Conservation (phyloP, 1,140 invertebrate species). For the Lepidurus arcticus region DNA sequence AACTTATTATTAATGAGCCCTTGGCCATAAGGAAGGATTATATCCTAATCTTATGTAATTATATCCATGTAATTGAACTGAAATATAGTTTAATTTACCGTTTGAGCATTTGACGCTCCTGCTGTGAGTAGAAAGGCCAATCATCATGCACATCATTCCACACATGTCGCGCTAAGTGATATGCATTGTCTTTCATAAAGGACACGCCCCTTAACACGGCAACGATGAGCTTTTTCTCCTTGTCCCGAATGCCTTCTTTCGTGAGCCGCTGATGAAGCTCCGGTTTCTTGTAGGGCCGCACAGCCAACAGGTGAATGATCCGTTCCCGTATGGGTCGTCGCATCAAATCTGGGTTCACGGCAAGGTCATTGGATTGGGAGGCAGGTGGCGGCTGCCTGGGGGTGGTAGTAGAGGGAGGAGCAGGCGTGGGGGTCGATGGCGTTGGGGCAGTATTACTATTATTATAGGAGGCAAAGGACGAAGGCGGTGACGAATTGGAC, state of each 20-base stretch:
- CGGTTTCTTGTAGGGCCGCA: constrained; percentile 86
- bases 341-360: constrained; percentile 55
- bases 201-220: constrained; percentile 72
- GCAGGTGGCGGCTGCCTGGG: constrained; percentile 28
- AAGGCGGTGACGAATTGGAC: constrained; percentile 30
- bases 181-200: constrained; percentile 75
- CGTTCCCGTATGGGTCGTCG: constrained; percentile 72
- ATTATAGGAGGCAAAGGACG: constrained; percentile 25
- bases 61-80: background rate
- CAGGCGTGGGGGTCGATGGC: constrained; percentile 14
- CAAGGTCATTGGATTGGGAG: constrained; percentile 38
- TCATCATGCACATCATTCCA: constrained; percentile 91
- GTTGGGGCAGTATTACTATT: constrained; percentile 16
- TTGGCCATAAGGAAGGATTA: no score
- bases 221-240: constrained; percentile 66
- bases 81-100: constrained; percentile 48
- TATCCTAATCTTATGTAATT: no score
- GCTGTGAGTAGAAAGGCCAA: constrained; percentile 87
- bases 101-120: constrained; percentile 78
- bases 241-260: constrained; percentile 81
- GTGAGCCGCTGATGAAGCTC: constrained; percentile 66
- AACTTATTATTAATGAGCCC: no score
- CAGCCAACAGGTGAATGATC: constrained; percentile 83
- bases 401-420: constrained; percentile 13
- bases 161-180: constrained; percentile 71